Percentiles rank a stretch among this genome's conserved stretches.
Evolutionary conservation across 2,888 invertebrate genomes (phyloP).

Genomic region (Hypomecis punctinalis): DNA sequence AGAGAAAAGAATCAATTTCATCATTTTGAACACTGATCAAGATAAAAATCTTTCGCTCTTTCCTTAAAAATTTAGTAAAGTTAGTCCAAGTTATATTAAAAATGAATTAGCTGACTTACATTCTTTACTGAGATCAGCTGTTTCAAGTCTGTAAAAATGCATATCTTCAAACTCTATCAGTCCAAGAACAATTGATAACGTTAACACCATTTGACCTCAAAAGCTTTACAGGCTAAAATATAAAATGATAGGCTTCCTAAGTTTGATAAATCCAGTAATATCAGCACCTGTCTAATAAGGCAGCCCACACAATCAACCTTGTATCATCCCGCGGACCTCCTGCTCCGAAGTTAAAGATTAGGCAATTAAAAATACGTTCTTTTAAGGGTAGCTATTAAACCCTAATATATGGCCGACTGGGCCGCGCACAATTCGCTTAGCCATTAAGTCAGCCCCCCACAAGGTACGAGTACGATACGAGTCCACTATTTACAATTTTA

Average conservation of each 20-base stretch:
- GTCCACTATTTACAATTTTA: not conserved
- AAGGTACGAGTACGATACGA: conserved; percentile 18
- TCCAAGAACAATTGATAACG: no score
- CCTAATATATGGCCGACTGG: conserved; percentile 63
- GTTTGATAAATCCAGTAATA: conserved; percentile 40
- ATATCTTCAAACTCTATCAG: no score
- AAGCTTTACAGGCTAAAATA: not conserved
- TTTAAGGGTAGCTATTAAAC: conserved; percentile 77
- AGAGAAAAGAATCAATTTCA: no score
- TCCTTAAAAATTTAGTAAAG: no score
- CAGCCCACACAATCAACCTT: conserved; percentile 51
- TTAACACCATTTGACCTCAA: not conserved
- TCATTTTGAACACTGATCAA: no score
- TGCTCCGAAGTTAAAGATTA: conserved; percentile 70
- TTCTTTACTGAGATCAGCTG: no score
- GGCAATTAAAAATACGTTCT: conserved; percentile 75
- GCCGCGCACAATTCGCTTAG: conserved; percentile 56
- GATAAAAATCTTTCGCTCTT: no score
- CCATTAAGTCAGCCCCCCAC: conserved; percentile 36
- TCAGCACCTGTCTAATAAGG: conserved; percentile 46
- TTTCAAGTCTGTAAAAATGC: no score
- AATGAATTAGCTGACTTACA: no score
- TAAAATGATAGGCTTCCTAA: not conserved
- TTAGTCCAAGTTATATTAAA: no score
- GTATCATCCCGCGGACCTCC: conserved; percentile 64